phyloP scores from a whole-genome alignment of 2,888 invertebrate genomes.

The Apamea epomidion region DNA sequence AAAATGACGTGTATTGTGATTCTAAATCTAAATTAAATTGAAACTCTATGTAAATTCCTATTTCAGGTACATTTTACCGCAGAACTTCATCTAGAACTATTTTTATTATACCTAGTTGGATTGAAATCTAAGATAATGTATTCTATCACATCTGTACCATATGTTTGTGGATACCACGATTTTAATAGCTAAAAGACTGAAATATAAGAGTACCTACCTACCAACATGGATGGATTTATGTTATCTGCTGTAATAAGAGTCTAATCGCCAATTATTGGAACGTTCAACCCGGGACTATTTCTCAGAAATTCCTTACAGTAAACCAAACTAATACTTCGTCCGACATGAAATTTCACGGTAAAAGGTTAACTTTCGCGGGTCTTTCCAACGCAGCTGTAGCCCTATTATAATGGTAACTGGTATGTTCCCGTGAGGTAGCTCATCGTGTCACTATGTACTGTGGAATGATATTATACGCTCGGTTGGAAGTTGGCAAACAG shows the following conservation, averaged over 20 bases:
- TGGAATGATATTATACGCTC: conserved; percentile 41
- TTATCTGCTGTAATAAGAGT: conserved; percentile 9
- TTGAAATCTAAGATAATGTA: conserved; percentile 16
- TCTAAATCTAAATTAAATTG: conserved; percentile 21
- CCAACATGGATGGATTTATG: conserved; percentile 1
- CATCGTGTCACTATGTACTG: conserved; percentile 21
- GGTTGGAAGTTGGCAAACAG: conserved; percentile 50
- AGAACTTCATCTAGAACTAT: conserved; percentile 13
- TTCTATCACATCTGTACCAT: background rate
- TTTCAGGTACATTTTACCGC: conserved; percentile 23
- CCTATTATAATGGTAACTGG: conserved; percentile 18
- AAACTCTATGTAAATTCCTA: conserved; percentile 18
- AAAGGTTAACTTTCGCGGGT: conserved; percentile 9
- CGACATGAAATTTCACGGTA: background rate
- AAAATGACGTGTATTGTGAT: conserved; percentile 12
- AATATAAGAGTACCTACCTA: conserved; percentile 1
- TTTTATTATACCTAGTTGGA: conserved; percentile 27
- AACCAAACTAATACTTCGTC: background rate
- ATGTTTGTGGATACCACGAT: background rate
- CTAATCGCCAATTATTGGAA: conserved; percentile 34
- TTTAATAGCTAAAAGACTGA: background rate
- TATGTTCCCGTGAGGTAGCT: conserved; percentile 17
- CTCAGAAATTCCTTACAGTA: conserved; percentile 2
- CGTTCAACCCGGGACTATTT: background rate
- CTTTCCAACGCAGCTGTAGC: background rate